These are phyloP conservation scores for Drosophila punjabiensis DNA, from an alignment of 1,140 invertebrate genomes.

Conservation along the genomic window DNA sequence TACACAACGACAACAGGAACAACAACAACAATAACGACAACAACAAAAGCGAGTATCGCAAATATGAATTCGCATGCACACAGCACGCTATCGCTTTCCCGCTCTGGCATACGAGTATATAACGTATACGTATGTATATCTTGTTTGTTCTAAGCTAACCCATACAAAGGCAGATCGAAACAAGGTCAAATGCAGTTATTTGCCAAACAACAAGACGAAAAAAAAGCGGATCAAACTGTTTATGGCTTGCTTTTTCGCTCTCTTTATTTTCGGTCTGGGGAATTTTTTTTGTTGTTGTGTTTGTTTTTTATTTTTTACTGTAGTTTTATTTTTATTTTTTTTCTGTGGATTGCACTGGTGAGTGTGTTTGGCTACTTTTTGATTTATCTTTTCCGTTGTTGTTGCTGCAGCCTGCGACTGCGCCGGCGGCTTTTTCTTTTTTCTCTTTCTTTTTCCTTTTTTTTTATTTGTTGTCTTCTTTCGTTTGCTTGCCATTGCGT, in stretches of 20 bases:
- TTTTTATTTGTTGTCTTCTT: neutral
- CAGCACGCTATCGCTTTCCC: constrained; percentile 25
- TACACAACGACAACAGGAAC: constrained; percentile 23
- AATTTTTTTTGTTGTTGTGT: neutral
- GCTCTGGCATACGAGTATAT: constrained; percentile 11
- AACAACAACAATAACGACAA: constrained; percentile 19
- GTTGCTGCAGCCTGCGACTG: constrained; percentile 56
- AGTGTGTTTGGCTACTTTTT: constrained; percentile 74
- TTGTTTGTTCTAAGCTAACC: constrained; percentile 78
- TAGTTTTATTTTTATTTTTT: constrained; percentile 22
- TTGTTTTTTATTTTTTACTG: constrained; percentile 1
- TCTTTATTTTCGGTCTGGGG: constrained; percentile 39
- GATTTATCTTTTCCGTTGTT: constrained; percentile 82
- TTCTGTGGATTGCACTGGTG: constrained; percentile 33
- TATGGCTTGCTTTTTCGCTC: constrained; percentile 45
- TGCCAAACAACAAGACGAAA: constrained; percentile 51
- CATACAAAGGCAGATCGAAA: constrained; percentile 66
- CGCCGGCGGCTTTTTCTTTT: constrained; percentile 54
- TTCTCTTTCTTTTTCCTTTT: constrained; percentile 24
- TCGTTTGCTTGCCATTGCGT: neutral
- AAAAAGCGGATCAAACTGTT: constrained; percentile 57
- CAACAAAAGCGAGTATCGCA: constrained; percentile 37
- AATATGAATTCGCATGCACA: constrained; percentile 52
- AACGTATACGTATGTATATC: constrained; percentile 41
- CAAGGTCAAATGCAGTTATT: constrained; percentile 85